Evolutionary conservation across 2,888 invertebrate genomes (phyloP), one percentile per base, ranked within the genome.

Genomic region (Hylaea fasciaria): DNA sequence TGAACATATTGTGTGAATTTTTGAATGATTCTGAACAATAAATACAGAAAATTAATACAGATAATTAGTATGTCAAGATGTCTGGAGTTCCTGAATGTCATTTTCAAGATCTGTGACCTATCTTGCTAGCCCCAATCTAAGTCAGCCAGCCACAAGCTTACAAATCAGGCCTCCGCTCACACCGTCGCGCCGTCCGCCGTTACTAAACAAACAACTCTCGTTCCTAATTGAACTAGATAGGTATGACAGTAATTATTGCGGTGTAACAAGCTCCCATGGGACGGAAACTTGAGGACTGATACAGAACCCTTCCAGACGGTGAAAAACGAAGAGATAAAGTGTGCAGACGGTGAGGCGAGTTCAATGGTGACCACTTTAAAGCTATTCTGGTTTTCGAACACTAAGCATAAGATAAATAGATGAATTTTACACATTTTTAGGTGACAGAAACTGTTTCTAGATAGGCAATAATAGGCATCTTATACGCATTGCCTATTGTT

Each of bases 191-290:
- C 77, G 76, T 78, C 78, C 70, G 69, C 44, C 51, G 50, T 49
- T 53, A 64, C 28, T 65, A 68, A 71, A 77, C 81, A 87, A 87
- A 86, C 80, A 86, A 78, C 71, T 80, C 76, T 66, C 63, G 70
- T 68, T 76, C 74, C 82, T 88, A 87, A 89, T 87, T 88, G 85
- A 81, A 78, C 74, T 74, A 83, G 85, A 86, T 86, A 88, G 88
- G 88, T 89, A 85, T 80, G 72, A 74, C 75, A 73, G 79, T 89
- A 88, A 89, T 91, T 89, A 89, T 80, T 76, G 75, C 79, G 80
- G 80, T 80, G 82, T 90, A 89, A 90, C 85, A 77, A 88, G 83
- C 72, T 82, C 90, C 86, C 82, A 0, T 1, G 87, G 82, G 89
- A 84, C 69, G 72, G 48, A 32, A 44, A 62, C 56, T 62, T 62